Evolutionary conservation across 2,113 vertebrate genomes (phyloP).

Genomic region (Nasalis larvatus): DNA sequence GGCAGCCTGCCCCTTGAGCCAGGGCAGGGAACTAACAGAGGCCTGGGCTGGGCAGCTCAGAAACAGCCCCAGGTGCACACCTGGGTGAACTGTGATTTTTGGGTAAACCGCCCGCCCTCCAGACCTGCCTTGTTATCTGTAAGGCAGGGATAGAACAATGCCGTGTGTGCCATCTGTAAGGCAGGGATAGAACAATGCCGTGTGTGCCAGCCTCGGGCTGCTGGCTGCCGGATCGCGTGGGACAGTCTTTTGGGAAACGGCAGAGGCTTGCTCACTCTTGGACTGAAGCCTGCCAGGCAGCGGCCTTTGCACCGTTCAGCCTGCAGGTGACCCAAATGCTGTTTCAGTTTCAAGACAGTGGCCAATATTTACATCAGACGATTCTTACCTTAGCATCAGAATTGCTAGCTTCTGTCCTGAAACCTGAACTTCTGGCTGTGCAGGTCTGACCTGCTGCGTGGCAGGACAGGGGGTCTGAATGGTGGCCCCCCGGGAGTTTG

Average conservation of each 20-base stretch:
- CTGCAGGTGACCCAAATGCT: fast-evolving
- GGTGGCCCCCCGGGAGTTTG: background rate
- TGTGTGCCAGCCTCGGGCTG: background rate
- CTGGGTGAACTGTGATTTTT: background rate
- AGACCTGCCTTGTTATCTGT: background rate
- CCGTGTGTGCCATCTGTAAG: background rate
- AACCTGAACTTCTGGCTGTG: fast-evolving
- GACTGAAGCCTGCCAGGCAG: background rate
- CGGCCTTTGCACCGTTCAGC: background rate
- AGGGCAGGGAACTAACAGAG: background rate
- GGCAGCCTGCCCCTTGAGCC: background rate
- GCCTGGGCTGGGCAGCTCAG: background rate
- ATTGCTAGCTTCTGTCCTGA: background rate
- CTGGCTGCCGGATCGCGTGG: background rate
- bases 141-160: background rate
- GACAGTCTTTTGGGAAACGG: no score
- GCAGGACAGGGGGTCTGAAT: fast-evolving
- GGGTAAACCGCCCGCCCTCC: background rate
- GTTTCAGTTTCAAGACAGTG: background rate
- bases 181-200: no score
- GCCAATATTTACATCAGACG: background rate
- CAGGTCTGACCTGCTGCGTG: fast-evolving
- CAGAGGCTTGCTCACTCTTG: background rate
- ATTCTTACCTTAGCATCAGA: background rate
- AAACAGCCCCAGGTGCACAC: background rate